Base-by-base conservation (phyloP, 2,797 vertebrate species). In the Sparus aurata region DNA sequence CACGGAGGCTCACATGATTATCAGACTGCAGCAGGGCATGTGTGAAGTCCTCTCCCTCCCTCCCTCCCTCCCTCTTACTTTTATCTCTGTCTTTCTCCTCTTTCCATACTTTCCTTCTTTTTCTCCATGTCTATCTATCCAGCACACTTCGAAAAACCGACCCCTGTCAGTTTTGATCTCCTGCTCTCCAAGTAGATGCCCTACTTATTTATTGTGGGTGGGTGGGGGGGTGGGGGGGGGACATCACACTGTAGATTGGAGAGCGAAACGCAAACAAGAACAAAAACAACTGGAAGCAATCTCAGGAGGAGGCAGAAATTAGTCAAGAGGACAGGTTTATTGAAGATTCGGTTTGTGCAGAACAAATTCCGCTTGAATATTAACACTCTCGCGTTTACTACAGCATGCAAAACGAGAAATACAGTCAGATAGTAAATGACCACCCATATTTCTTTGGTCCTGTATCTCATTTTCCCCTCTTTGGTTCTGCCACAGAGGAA, bases 161-260 rank as follows among this genome's bases (percentile, higher is more conserved):
- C 82, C 64, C n/a, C 81, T 85, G 85, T 85, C 83, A 83, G 68
- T 81, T 85, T 85, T 75, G 52, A 88, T 87, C 82, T 73, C 74
- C 65, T 61, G 12, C 62, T 89, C 73, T 85, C 73, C 69, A 60
- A 88, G 82, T 83, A 66, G 73, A 77, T 78, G 76, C 64, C 79
- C 85, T 91, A 83, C 70, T 87, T 86, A 85, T 85, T 77, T 73
- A 74, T 60, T 16, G 30, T 55, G 66, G 73, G 17, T 52, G 71
- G 43, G 12, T 30, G 30, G 15, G 25, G 13, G 60, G 59, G 2
- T 55, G 38, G 18, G 58, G 18, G 64, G 25, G 5, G 61, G 60
- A 65, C 22, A 55, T 77, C 67, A 80, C 70, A 52, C 59, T 63
- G 49, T 58, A 57, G 73, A 86, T 64, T 73, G 60, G 58, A 70